phyloP scores from a whole-genome alignment of 2,797 vertebrate species.

The Bufotes viridis region DNA sequence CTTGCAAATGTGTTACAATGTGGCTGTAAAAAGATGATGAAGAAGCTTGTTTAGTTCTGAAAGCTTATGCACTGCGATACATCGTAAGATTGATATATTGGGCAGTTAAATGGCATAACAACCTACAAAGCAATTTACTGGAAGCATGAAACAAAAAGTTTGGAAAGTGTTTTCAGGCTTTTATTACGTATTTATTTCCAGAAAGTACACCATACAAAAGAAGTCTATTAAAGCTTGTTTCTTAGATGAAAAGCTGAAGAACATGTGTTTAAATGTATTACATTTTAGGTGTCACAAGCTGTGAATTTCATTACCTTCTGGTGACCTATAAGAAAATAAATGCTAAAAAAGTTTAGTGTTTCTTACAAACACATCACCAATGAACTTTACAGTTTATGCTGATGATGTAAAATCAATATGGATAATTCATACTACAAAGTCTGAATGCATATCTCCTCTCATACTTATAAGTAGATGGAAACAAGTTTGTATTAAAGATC shows the following conservation, averaged over 20 bases:
- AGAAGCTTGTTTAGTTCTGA: slow-evolving; percentile 51
- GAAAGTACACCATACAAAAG: slow-evolving; percentile 40
- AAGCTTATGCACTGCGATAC: slow-evolving; percentile 38
- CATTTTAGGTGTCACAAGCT: slow-evolving; percentile 28
- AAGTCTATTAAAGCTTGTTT: slow-evolving; percentile 11
- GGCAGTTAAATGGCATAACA: slow-evolving; percentile 47
- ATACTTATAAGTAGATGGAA: background rate
- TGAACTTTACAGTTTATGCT: background rate
- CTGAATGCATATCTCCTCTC: background rate
- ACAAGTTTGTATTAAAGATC: background rate
- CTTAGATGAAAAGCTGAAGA: slow-evolving; percentile 27
- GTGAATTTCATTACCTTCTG: slow-evolving; percentile 20
- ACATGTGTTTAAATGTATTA: slow-evolving; percentile 46
- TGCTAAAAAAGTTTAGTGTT: slow-evolving; percentile 34
- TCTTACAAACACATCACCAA: slow-evolving; percentile 23
- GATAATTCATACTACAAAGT: background rate
- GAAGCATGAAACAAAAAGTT: slow-evolving; percentile 55
- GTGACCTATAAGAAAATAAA: slow-evolving; percentile 31
- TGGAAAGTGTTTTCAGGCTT: slow-evolving; percentile 47
- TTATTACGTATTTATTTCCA: slow-evolving; percentile 55
- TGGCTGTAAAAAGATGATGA: slow-evolving; percentile 54
- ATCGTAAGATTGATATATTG: slow-evolving; percentile 58
- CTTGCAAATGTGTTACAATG: slow-evolving; percentile 49
- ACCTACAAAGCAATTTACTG: slow-evolving; percentile 52
- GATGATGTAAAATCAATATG: slow-evolving; percentile 1